Base-by-base conservation (phyloP, 2,797 vertebrate species). In the Hemibagrus guttatus region DNA sequence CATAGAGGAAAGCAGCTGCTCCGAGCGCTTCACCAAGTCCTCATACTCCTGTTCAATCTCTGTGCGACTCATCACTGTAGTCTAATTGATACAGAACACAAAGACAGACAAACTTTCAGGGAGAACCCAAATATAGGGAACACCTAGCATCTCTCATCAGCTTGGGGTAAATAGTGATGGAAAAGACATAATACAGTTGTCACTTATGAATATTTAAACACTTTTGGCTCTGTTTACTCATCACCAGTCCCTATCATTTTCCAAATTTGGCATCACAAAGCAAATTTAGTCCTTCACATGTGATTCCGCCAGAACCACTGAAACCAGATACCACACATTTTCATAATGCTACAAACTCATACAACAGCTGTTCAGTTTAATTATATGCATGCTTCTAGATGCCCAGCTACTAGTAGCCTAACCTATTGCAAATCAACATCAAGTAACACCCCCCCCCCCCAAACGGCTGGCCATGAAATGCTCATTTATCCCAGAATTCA, bases 21-120 rank as follows among this genome's bases (percentile, higher is more conserved):
- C 97, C 0, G 97, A 98, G 88, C 97, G 96, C 90, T 94, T 97
- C 86, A 99, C 97, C 85, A 99, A 93, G 6, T 93, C 92, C 35
- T 97, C 96, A 64, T 99, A 97, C 90, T 99, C 97, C 0, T 91
- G 93, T 90, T 98, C 97, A 46, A 99, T 99, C 90, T 99, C 95
- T 42, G 96, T 95, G 84, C 97, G 93, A 71, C 95, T 97, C 97
- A 99, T 98, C 89, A 96, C 69, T 2, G 95, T 97, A 52, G 92
- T 92, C 98, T 99, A 75, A 21, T 12, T 74, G 74, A 19, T 39
- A 87, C 42, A 83, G 28, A 88, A 63, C 31, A 12, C 74, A 68
- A 28, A 17, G 23, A 68, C n/a, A 35, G 42, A 8, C 4, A 86
- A 5, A 87, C 61, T 56, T 75, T 75, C 4, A 56, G 46, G 79